phyloP scores from a whole-genome alignment of 2,888 invertebrate species.

The Galerucella pusilla region DNA sequence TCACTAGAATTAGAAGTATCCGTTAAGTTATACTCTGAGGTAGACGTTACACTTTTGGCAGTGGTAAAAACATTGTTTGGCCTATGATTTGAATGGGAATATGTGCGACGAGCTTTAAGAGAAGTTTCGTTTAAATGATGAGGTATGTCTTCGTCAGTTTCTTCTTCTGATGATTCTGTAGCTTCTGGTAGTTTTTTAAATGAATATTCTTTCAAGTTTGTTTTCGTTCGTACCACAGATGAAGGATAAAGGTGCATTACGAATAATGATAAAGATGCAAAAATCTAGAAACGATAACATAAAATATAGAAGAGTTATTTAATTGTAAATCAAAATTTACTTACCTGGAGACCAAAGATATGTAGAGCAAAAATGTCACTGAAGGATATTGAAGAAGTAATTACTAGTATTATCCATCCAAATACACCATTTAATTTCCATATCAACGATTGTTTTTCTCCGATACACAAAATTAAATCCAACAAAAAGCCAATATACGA shows the following conservation, averaged over 20 bases:
- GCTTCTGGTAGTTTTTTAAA: slow-evolving; percentile 39
- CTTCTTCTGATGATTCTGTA: slow-evolving; percentile 42
- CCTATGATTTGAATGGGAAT: slow-evolving; percentile 25
- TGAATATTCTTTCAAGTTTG: slow-evolving; percentile 35
- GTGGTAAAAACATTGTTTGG: slow-evolving; percentile 37
- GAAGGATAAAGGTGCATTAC: slow-evolving; percentile 33
- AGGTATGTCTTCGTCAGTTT: slow-evolving; percentile 42
- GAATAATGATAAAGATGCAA: slow-evolving; percentile 36
- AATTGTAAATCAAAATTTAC: slow-evolving; percentile 7
- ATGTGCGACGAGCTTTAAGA: slow-evolving; percentile 22
- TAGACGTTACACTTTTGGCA: slow-evolving; percentile 44
- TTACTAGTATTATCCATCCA: slow-evolving; percentile 50
- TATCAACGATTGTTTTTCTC: slow-evolving; percentile 38
- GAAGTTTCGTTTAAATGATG: slow-evolving; percentile 15
- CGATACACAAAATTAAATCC: slow-evolving; percentile 46
- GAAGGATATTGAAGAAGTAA: slow-evolving; percentile 42
- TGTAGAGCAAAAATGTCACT: slow-evolving; percentile 34
- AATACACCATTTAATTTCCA: slow-evolving; percentile 50
- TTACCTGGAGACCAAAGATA: slow-evolving; percentile 42
- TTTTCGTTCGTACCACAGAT: slow-evolving; percentile 11
- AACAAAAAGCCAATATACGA: slow-evolving; percentile 48
- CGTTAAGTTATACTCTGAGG: slow-evolving; percentile 33
- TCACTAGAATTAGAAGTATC: slow-evolving; percentile 34
- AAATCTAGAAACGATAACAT: slow-evolving; percentile 35
- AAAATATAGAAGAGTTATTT: neutral